These are phyloP conservation scores for Meleagris gallopavo DNA, from an alignment of 2,113 vertebrate species.

Conservation along the genomic window DNA sequence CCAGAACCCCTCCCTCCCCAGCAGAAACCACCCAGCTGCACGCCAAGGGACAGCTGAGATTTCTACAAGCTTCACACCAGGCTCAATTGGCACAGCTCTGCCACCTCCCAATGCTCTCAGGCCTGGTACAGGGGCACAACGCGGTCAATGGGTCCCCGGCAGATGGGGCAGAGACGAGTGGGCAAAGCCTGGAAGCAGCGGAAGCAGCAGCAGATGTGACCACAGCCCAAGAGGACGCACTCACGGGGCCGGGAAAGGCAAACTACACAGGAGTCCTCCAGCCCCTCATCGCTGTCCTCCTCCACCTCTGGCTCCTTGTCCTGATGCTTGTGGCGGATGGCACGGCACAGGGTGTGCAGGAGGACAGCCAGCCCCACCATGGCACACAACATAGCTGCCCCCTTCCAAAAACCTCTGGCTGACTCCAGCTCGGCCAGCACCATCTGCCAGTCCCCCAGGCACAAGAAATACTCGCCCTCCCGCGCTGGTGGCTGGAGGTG, in stretches of 20 bases:
- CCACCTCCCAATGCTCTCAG: neutral
- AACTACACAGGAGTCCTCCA: slow-evolving; percentile 76
- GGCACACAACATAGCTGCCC: slow-evolving; percentile 63
- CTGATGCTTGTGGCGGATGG: slow-evolving; percentile 72
- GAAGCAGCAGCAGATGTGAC: slow-evolving; percentile 90
- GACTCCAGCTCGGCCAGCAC: slow-evolving; percentile 76
- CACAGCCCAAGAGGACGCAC: slow-evolving; percentile 85
- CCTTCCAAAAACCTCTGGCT: slow-evolving; percentile 75
- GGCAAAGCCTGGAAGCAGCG: slow-evolving; percentile 85
- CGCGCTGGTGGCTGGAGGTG: slow-evolving; percentile 80
- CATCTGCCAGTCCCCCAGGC: slow-evolving; percentile 80
- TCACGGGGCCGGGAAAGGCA: slow-evolving; percentile 80
- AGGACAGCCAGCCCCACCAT: slow-evolving; percentile 67
- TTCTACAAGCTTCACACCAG: neutral
- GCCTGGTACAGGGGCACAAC: slow-evolving; percentile 85
- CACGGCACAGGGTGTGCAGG: slow-evolving; percentile 74
- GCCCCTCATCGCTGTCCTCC: neutral
- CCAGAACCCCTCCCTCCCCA: neutral
- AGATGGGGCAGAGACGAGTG: slow-evolving; percentile 83
- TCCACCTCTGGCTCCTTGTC: slow-evolving; percentile 59
- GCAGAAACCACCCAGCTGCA: neutral
- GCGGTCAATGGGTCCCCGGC: slow-evolving; percentile 80
- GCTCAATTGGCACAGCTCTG: fast-evolving
- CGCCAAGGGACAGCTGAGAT: neutral
- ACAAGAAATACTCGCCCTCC: slow-evolving; percentile 82